A percentile compares a stretch with the other conserved stretches of the same genome.
These are phyloP conservation scores for Chaetogeoica ovagalla DNA, from an alignment of 2,888 invertebrate genomes.

Conservation along the genomic window DNA sequence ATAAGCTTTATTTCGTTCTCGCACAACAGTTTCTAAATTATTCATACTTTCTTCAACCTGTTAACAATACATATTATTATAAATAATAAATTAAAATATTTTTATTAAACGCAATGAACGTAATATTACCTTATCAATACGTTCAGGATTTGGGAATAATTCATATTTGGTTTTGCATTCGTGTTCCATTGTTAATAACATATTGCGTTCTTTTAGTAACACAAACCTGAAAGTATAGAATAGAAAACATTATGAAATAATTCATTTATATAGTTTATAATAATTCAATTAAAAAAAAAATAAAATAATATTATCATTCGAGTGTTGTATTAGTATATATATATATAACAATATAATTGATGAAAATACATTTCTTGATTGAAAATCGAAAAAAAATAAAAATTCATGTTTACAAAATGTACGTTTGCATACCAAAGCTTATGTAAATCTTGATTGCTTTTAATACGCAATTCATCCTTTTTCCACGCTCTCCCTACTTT, in stretches of 20 bases:
- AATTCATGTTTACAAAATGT: neutral
- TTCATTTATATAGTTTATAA: too few species aligned
- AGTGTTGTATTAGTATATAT: neutral
- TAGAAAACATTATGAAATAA: conserved; percentile 5
- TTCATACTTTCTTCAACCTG: conserved; percentile 89
- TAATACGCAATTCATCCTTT: conserved; percentile 86
- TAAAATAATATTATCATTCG: too few species aligned
- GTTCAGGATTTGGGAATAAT: conserved; percentile 87
- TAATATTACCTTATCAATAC: conserved; percentile 78
- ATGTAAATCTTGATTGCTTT: conserved; percentile 93
- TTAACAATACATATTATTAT: conserved; percentile 1
- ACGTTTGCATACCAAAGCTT: conserved; percentile 79
- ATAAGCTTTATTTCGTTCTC: conserved; percentile 90
- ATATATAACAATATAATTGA: neutral
- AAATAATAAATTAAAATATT: neutral
- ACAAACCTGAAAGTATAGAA: conserved; percentile 67
- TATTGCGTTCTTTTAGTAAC: conserved; percentile 92
- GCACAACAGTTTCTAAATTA: conserved; percentile 85
- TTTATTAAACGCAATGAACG: neutral
- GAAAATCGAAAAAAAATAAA: too few species aligned
- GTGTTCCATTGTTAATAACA: conserved; percentile 95
- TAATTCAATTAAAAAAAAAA: too few species aligned
- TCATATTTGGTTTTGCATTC: conserved; percentile 70
- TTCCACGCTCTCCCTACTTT: conserved; percentile 86
- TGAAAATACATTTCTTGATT: neutral